Conservation (phyloP, 2,797 vertebrate genomes). For the Scolopax rusticola region DNA sequence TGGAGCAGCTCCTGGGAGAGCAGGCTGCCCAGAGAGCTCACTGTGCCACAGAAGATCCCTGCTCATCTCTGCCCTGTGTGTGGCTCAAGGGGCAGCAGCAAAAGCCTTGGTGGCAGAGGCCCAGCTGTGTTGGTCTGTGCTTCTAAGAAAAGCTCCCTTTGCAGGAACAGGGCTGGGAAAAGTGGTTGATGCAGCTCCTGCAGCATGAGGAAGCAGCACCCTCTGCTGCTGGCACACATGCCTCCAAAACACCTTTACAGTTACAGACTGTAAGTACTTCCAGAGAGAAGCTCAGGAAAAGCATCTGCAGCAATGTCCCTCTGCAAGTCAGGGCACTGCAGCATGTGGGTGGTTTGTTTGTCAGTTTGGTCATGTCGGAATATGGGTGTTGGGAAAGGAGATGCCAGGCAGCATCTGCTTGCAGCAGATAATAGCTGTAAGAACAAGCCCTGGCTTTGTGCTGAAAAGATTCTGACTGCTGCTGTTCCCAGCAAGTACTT, state of each 20-base stretch:
- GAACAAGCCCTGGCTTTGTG: not conserved
- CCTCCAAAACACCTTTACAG: not conserved
- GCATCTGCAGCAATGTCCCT: not conserved
- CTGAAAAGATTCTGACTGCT: not conserved
- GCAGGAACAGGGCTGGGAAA: not conserved
- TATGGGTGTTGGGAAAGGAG: not conserved
- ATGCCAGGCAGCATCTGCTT: not conserved
- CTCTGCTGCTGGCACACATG: constrained; percentile 36
- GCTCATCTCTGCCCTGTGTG: not conserved
- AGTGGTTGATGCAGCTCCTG: not conserved
- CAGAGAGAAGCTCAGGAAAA: not conserved
- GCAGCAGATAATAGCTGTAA: not conserved
- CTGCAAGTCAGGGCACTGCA: not conserved
- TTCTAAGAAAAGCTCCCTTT: not conserved
- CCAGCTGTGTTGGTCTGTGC: fast-evolving
- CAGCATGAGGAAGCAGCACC: constrained; percentile 39
- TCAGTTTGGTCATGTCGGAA: not conserved
- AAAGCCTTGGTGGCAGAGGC: not conserved
- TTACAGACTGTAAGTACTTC: fast-evolving
- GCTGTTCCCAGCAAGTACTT: not conserved
- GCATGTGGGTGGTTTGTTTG: not conserved
- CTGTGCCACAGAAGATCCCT: not conserved
- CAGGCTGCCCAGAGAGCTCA: not conserved
- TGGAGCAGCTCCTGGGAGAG: not conserved
- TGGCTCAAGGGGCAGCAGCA: not conserved